These are phyloP conservation scores for Siphamia tubifer DNA, from an alignment of 2,113 vertebrate species.

Conservation along the genomic window DNA sequence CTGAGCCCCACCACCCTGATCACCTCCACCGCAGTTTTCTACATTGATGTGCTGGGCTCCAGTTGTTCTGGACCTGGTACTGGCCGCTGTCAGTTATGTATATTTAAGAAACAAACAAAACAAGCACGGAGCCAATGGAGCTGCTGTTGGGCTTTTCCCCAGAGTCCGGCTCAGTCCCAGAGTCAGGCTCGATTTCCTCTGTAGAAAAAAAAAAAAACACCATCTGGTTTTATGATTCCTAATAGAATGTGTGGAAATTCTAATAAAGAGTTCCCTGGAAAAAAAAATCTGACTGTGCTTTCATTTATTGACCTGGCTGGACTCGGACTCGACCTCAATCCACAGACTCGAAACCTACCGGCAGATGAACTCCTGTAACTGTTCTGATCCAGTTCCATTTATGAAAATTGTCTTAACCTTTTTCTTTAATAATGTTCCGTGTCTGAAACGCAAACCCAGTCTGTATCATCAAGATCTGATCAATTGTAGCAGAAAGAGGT, in stretches of 20 bases:
- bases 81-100: conserved; percentile 38
- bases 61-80: conserved; percentile 2
- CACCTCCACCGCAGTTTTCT: conserved; percentile 55
- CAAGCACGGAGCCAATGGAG: not conserved
- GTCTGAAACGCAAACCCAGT: too few species aligned
- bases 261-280: conserved; percentile 60
- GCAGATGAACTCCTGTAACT: too few species aligned
- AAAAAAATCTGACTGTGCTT: not conserved
- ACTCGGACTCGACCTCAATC: too few species aligned
- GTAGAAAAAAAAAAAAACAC: conserved; percentile 59
- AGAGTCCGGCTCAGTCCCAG: not conserved
- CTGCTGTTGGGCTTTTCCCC: conserved; percentile 14
- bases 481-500: too few species aligned
- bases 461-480: too few species aligned
- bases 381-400: too few species aligned
- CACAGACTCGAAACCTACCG: too few species aligned
- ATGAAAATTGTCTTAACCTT: too few species aligned
- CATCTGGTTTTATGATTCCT: conserved; percentile 70
- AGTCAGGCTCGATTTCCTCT: conserved; percentile 14
- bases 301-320: not conserved
- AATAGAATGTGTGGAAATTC: conserved; percentile 65
- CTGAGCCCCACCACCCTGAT: not conserved
- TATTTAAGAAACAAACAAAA: conserved; percentile 39
- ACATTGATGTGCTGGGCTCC: conserved; percentile 67
- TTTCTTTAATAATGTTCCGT: too few species aligned